Conservation (phyloP, 2,797 vertebrate genomes). For the Kryptopterus vitreolus region DNA sequence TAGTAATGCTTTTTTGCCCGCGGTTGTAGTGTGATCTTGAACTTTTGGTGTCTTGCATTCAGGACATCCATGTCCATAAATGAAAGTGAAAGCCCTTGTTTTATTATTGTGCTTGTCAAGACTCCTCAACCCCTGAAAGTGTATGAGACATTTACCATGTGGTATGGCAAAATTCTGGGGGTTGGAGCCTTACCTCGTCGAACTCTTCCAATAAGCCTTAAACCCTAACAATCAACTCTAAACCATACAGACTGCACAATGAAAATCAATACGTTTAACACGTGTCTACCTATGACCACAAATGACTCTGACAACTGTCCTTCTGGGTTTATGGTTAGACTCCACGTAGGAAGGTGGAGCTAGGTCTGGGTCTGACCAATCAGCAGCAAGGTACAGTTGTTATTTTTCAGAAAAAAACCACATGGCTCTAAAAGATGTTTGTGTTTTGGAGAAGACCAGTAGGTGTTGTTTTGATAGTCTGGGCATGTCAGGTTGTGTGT, state of each 20-base stretch:
- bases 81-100: background rate
- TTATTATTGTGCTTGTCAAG: background rate
- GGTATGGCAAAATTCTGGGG: background rate
- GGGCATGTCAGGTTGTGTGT: background rate
- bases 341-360: background rate
- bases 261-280: background rate
- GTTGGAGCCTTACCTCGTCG: background rate
- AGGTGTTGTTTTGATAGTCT: background rate
- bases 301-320: background rate
- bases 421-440: background rate
- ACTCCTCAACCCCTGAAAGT: background rate
- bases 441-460: background rate
- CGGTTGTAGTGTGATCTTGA: slow-evolving; percentile 65
- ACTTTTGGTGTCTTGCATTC: slow-evolving; percentile 71
- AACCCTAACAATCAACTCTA: background rate
- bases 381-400: background rate
- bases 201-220: background rate
- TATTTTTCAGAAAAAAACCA: background rate
- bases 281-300: background rate
- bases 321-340: background rate
- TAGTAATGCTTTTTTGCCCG: slow-evolving; percentile 76
- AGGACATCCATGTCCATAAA: slow-evolving; percentile 61
- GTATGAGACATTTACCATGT: background rate
- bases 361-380: background rate
- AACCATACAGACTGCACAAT: background rate